These are phyloP conservation scores for Mesochorus sp. DNA, from an alignment of 2,888 invertebrate genomes.

Conservation along the genomic window DNA sequence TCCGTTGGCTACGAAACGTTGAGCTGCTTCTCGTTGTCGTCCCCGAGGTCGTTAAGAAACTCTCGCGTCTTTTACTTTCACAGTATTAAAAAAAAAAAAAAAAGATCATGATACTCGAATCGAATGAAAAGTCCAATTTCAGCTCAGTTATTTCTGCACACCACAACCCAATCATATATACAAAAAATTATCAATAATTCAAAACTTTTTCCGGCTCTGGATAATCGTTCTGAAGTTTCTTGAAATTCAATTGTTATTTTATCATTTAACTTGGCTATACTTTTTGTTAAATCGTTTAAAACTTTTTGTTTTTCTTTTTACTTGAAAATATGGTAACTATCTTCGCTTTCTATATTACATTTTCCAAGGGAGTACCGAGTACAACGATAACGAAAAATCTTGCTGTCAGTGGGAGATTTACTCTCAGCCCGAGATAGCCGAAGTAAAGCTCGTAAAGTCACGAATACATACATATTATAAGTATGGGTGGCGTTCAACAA, in stretches of 20 bases:
- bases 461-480: conserved; percentile 44
- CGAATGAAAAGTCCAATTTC: conserved; percentile 18
- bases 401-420: conserved; percentile 65
- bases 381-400: conserved; percentile 29
- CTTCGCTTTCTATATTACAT: neutral
- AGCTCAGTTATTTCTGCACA: conserved; percentile 6
- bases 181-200: neutral
- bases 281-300: neutral
- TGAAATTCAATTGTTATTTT: neutral
- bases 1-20: conserved; percentile 25
- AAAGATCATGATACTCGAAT: conserved; percentile 10
- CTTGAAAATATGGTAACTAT: conserved; percentile 4
- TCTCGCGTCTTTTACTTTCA: conserved; percentile 67
- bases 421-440: conserved; percentile 63
- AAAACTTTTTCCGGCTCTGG: neutral
- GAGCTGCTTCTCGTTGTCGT: conserved; percentile 17
- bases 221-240: neutral
- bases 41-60: conserved; percentile 68
- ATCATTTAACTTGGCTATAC: neutral
- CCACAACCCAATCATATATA: no score
- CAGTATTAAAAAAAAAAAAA: conserved; percentile 63
- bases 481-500: neutral
- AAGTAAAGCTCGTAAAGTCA: conserved; percentile 65
- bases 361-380: neutral
- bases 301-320: neutral